Percentiles rank a stretch among this genome's conserved stretches.
These are phyloP conservation scores for Drosophila trichaetosa DNA, from an alignment of 2,888 invertebrate species.

Conservation along the genomic window DNA sequence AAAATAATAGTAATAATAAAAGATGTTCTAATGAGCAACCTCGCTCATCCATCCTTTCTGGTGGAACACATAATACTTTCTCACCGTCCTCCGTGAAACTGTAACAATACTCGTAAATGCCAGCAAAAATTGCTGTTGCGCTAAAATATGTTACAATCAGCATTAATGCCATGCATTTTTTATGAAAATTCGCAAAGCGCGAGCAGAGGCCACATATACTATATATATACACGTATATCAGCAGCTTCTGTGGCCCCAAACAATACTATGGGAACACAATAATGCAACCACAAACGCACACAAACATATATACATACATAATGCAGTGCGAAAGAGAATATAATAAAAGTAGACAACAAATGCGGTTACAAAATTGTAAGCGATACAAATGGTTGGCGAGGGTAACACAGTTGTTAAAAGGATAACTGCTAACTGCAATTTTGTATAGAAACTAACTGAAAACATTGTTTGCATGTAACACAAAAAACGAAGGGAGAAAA, in stretches of 20 bases:
- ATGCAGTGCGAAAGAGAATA: conserved; percentile 41
- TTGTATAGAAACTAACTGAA: conserved; percentile 28
- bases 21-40: conserved; percentile 53
- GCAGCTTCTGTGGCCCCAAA: conserved; percentile 18
- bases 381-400: conserved; percentile 45
- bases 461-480: conserved; percentile 61
- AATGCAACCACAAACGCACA: conserved; percentile 45
- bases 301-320: conserved; percentile 15
- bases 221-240: conserved; percentile 21
- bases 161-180: conserved; percentile 75
- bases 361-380: conserved; percentile 56
- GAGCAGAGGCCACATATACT: conserved; percentile 14
- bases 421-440: conserved; percentile 45
- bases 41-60: not conserved
- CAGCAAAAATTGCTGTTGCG: conserved; percentile 58
- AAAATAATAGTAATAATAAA: not conserved
- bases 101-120: conserved; percentile 52
- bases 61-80: not conserved
- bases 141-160: conserved; percentile 75
- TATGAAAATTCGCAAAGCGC: conserved; percentile 65
- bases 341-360: conserved; percentile 63
- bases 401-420: conserved; percentile 45
- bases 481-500: not conserved
- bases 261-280: conserved; percentile 57
- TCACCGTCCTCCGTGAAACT: not conserved